These are phyloP conservation scores for Paraplagusia blochii DNA, from an alignment of 2,113 vertebrate species.

Conservation along the genomic window DNA sequence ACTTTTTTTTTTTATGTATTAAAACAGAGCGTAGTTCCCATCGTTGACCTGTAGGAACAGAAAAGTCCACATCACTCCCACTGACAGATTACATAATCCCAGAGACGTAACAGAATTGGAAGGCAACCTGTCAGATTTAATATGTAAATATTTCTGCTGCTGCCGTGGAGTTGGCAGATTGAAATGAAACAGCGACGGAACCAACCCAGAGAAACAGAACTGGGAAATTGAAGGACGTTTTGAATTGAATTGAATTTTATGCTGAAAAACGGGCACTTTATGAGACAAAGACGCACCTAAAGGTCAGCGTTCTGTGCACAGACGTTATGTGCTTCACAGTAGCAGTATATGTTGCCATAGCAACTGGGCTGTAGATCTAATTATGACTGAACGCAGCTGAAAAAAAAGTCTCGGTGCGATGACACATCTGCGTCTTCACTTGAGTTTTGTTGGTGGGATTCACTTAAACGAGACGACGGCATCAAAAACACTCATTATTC, in stretches of 20 bases:
- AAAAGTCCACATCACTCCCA: too few species aligned
- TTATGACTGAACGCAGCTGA: not conserved
- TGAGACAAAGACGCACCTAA: not conserved
- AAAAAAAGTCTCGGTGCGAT: not conserved
- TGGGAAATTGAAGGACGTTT: not conserved
- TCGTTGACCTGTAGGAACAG: too few species aligned
- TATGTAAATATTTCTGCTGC: too few species aligned
- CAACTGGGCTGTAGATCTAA: constrained; percentile 2
- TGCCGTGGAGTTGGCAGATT: too few species aligned
- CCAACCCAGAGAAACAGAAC: not conserved
- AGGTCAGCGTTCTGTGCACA: constrained; percentile 1
- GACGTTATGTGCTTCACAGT: not conserved
- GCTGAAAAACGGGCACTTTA: not conserved
- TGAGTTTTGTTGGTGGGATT: not conserved
- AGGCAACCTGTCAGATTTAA: too few species aligned
- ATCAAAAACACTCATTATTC: not conserved
- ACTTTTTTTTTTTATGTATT: too few species aligned
- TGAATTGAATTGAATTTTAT: not conserved
- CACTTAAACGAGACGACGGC: not conserved
- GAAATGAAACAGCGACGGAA: too few species aligned
- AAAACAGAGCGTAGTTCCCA: too few species aligned
- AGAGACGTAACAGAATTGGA: too few species aligned
- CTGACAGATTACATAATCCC: too few species aligned
- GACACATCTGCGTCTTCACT: not conserved
- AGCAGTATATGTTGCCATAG: constrained; percentile 1